These are phyloP conservation scores for Argyresthia goedartella DNA, from an alignment of 2,888 invertebrate species.

Conservation along the genomic window DNA sequence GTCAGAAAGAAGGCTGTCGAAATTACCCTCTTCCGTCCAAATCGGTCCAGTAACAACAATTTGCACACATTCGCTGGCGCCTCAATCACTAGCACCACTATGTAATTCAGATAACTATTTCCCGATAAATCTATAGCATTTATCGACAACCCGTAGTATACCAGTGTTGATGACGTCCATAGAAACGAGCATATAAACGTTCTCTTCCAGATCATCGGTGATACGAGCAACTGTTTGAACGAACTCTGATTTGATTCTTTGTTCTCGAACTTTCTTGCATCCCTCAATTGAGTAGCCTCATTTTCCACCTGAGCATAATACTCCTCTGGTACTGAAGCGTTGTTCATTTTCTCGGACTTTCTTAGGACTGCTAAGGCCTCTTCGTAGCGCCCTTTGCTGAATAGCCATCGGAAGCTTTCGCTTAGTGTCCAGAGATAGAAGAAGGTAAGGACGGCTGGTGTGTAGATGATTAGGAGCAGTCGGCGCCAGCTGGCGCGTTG, in stretches of 20 bases:
- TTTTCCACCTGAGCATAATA: conserved; percentile 57
- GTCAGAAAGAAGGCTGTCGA: conserved; percentile 74
- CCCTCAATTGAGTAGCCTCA: conserved; percentile 48
- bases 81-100: conserved; percentile 74
- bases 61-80: conserved; percentile 82
- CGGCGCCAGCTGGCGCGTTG: conserved; percentile 59
- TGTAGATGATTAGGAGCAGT: conserved; percentile 55
- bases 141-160: conserved; percentile 85
- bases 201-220: conserved; percentile 69
- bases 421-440: conserved; percentile 52
- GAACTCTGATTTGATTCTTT: conserved; percentile 43
- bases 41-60: conserved; percentile 72
- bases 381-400: conserved; percentile 75
- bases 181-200: conserved; percentile 78
- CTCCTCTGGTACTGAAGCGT: conserved; percentile 54
- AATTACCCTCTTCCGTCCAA: conserved; percentile 76
- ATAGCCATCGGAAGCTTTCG: conserved; percentile 58
- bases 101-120: conserved; percentile 83
- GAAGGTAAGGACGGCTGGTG: conserved; percentile 47
- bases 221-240: conserved; percentile 47
- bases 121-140: conserved; percentile 83
- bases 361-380: conserved; percentile 74
- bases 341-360: conserved; percentile 75
- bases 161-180: conserved; percentile 83
- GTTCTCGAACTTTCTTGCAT: conserved; percentile 44